Percentiles rank a stretch among this genome's conserved stretches.
Conservation (phyloP, 2,888 invertebrate species). For the Melangyna quadrimaculata region DNA sequence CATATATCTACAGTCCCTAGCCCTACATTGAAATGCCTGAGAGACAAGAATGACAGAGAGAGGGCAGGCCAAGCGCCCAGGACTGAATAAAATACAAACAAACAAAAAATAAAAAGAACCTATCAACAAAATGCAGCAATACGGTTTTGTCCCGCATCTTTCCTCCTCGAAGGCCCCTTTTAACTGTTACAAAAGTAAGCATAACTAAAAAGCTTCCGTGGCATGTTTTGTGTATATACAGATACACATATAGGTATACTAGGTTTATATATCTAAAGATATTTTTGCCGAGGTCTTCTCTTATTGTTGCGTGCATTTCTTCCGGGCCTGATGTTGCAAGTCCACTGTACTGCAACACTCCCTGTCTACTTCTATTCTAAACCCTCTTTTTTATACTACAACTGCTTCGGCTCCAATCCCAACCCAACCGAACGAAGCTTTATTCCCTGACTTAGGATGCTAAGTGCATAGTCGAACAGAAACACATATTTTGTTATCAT, state of each 20-base stretch:
- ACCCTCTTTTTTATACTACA: not conserved
- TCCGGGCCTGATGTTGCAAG: slow-evolving; percentile 2
- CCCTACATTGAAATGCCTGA: slow-evolving; percentile 48
- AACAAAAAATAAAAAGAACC: slow-evolving; percentile 6
- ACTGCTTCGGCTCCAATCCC: too few relatives aligned
- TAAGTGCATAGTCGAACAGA: slow-evolving; percentile 38
- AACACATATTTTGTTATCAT: slow-evolving; percentile 61
- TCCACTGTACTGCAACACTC: slow-evolving; percentile 28
- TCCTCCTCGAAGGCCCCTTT: not conserved
- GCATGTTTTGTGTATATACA: slow-evolving; percentile 3
- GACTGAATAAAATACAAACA: slow-evolving; percentile 6
- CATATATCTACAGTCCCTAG: slow-evolving; percentile 28
- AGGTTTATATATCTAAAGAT: slow-evolving; percentile 36
- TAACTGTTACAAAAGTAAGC: slow-evolving; percentile 60
- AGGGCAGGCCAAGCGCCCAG: slow-evolving; percentile 11
- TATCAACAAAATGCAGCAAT: slow-evolving; percentile 50
- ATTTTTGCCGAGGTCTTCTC: slow-evolving; percentile 56
- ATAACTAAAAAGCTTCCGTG: slow-evolving; percentile 68
- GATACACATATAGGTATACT: not conserved
- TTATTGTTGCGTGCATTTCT: slow-evolving; percentile 40
- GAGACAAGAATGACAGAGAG: slow-evolving; percentile 52
- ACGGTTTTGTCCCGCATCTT: slow-evolving; percentile 16
- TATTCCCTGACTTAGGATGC: slow-evolving; percentile 60
- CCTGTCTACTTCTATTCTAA: not conserved
- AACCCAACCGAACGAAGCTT: slow-evolving; percentile 39